Evolutionary conservation across 2,113 vertebrate species (phyloP).

Genomic region (Neodon shergylaensis): DNA sequence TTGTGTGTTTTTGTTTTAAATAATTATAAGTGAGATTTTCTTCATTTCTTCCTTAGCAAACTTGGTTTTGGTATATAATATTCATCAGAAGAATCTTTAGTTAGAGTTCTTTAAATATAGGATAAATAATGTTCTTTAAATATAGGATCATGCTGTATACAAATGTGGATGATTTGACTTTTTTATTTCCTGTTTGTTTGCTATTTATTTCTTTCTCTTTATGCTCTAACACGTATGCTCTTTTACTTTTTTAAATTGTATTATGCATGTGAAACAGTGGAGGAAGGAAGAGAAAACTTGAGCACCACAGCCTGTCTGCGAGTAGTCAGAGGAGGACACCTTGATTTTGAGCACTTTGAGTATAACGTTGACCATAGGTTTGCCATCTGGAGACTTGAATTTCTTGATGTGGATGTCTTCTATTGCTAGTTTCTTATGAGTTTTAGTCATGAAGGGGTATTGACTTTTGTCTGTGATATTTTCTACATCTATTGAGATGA

Average conservation of each 20-base stretch:
- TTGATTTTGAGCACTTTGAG: neutral
- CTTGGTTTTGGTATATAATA: neutral
- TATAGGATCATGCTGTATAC: neutral
- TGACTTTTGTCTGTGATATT: neutral
- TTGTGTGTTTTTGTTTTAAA: neutral
- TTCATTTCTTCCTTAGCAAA: neutral
- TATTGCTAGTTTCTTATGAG: neutral
- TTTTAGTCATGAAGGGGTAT: neutral
- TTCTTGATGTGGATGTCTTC: neutral
- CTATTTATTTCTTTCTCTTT: neutral
- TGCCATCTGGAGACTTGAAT: neutral
- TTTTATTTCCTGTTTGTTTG: neutral
- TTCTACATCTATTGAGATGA: neutral
- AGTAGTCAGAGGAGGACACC: neutral
- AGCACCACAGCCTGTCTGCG: neutral
- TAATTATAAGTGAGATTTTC: neutral
- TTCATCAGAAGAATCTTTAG: neutral
- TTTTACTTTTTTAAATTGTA: neutral
- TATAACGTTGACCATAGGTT: neutral
- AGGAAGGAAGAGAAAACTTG: neutral
- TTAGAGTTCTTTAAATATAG: neutral
- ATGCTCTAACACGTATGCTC: neutral
- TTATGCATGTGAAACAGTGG: neutral
- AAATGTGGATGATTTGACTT: neutral
- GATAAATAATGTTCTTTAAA: neutral